These are phyloP conservation scores for Alligator mississippiensis DNA, from an alignment of 2,113 vertebrate species.

Conservation along the genomic window DNA sequence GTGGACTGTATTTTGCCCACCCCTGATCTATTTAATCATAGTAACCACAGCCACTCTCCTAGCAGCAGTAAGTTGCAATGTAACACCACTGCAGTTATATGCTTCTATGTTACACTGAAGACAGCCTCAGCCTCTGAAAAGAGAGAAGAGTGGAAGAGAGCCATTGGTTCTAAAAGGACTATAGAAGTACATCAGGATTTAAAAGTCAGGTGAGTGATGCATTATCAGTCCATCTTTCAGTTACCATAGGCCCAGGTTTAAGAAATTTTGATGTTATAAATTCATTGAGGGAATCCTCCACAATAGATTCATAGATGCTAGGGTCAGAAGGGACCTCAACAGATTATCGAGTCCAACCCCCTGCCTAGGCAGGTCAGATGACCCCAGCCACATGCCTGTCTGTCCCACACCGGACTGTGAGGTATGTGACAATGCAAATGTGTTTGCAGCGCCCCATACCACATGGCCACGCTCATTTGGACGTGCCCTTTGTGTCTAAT, in stretches of 20 bases:
- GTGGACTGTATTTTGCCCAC: too few relatives aligned
- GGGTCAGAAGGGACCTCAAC: too few relatives aligned
- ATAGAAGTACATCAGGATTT: background rate
- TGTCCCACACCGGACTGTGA: too few relatives aligned
- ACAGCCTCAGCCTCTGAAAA: background rate
- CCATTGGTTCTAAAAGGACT: background rate
- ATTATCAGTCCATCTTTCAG: background rate
- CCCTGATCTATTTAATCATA: too few relatives aligned
- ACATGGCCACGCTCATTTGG: background rate
- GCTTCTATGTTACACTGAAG: background rate
- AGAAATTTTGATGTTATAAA: background rate
- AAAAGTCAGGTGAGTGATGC: background rate
- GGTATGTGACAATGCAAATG: too few relatives aligned
- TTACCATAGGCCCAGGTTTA: background rate
- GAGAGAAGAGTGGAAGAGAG: background rate
- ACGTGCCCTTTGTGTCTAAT: background rate
- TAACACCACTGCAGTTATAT: too few relatives aligned
- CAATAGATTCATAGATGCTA: too few relatives aligned
- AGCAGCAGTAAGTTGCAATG: background rate
- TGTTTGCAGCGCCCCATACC: background rate
- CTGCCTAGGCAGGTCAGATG: too few relatives aligned
- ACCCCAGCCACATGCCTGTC: too few relatives aligned
- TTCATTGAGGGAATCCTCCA: background rate
- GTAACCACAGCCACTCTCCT: background rate
- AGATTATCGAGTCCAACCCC: too few relatives aligned